A percentile compares a stretch with the other conserved stretches of the same genome.
Evolutionary conservation across 37 sponge, comb jelly and placozoan species (phyloP).

Genomic region (Cliona cf. orientalis): DNA sequence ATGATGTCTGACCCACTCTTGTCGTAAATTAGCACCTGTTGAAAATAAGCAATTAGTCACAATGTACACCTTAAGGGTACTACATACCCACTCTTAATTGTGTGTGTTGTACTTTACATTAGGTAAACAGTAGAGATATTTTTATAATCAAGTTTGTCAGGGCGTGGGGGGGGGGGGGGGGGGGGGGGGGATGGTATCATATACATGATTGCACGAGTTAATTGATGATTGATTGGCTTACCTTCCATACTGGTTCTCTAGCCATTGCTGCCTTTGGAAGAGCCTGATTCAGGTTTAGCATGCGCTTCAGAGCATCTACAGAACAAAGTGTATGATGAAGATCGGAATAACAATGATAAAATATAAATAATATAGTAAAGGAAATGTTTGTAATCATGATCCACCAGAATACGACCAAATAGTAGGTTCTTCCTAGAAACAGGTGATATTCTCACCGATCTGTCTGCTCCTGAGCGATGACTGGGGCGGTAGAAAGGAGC

Average conservation of each 20-base stretch:
- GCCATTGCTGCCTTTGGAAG: slow-evolving; percentile 33
- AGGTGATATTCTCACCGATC: slow-evolving; percentile 13
- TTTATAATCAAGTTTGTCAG: not conserved
- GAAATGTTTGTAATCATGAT: too few relatives aligned
- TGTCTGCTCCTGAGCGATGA: slow-evolving; percentile 63
- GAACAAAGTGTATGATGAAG: not conserved
- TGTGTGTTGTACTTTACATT: too few relatives aligned
- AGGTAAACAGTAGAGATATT: too few relatives aligned
- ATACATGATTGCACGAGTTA: not conserved
- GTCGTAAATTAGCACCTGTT: slow-evolving; percentile 93
- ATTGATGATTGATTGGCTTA: not conserved
- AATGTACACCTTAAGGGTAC: not conserved
- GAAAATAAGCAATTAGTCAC: not conserved
- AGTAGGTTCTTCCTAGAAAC: not conserved
- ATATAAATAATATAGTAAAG: too few relatives aligned
- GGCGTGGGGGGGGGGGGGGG: not conserved
- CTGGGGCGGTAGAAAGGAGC: slow-evolving; percentile 24
- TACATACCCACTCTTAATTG: too few relatives aligned
- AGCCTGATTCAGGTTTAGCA: slow-evolving; percentile 78
- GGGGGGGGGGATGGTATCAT: not conserved
- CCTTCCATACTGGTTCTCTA: slow-evolving; percentile 81
- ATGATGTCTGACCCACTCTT: slow-evolving; percentile 96
- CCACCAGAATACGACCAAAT: not conserved
- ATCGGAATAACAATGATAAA: not conserved
- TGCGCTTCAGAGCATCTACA: slow-evolving; percentile 71